Evolutionary conservation across 2,113 vertebrate genomes (phyloP).

Genomic region (Chlamydotis undulata): DNA sequence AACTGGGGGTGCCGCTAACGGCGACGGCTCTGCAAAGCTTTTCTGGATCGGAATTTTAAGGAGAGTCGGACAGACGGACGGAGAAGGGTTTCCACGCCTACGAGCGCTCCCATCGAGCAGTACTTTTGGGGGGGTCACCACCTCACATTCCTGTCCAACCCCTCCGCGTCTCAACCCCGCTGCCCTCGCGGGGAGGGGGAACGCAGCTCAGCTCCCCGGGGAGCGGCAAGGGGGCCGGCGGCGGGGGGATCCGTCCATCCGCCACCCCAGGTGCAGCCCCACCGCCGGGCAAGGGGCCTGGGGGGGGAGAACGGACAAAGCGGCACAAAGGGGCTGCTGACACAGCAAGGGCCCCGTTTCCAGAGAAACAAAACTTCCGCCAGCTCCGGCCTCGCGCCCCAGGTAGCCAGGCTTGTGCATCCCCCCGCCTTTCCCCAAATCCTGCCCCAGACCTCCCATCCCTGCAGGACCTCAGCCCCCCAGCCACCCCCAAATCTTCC

Average conservation of each 20-base stretch:
- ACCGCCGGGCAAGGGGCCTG: not conserved
- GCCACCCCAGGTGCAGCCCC: not conserved
- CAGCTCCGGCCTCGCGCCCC: not conserved
- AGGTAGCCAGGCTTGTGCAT: conserved; percentile 1
- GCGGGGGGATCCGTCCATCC: not conserved
- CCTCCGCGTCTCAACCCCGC: not conserved
- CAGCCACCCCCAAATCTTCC: not conserved
- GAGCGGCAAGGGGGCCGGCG: not conserved
- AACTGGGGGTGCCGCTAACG: not conserved
- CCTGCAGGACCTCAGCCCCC: no score
- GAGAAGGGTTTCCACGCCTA: not conserved
- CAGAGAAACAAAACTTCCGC: conserved; percentile 28
- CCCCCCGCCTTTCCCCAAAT: not conserved
- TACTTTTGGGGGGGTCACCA: not conserved
- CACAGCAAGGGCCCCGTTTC: conserved; percentile 9
- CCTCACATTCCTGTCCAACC: not conserved
- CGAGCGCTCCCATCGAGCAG: not conserved
- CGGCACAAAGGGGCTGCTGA: conserved; percentile 7
- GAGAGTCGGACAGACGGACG: not conserved
- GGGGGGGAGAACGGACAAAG: not conserved
- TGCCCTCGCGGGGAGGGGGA: not conserved
- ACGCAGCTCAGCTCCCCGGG: not conserved
- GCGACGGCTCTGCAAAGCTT: not conserved
- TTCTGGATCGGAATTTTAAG: not conserved
- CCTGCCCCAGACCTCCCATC: not conserved